Percentiles rank a stretch among this genome's conserved stretches.
These are phyloP conservation scores for Arvicanthis niloticus DNA, from an alignment of 2,113 vertebrate species.

Conservation along the genomic window DNA sequence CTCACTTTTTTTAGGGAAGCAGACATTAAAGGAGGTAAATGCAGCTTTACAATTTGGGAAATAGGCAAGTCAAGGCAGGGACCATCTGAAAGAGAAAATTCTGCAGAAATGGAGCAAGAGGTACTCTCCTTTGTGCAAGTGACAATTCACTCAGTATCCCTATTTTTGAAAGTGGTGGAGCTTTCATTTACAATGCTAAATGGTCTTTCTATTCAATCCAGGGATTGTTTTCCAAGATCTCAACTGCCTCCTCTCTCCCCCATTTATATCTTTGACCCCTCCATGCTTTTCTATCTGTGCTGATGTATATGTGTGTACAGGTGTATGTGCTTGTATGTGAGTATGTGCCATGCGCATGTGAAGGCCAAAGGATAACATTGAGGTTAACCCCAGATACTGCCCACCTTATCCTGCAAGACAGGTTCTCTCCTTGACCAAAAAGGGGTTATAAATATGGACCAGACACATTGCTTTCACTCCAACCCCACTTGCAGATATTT, in stretches of 20 bases:
- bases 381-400: neutral
- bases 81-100: neutral
- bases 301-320: neutral
- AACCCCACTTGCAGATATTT: neutral
- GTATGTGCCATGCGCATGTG: neutral
- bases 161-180: neutral
- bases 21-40: neutral
- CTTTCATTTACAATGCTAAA: neutral
- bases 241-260: rapidly evolving
- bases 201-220: neutral
- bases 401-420: neutral
- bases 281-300: neutral
- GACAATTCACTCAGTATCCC: neutral
- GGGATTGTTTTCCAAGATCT: neutral
- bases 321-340: neutral
- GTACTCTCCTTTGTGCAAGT: neutral
- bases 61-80: neutral
- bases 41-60: neutral
- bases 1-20: neutral
- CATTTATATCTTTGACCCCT: neutral
- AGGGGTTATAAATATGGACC: neutral
- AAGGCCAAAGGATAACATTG: neutral
- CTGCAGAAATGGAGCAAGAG: neutral
- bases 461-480: neutral
- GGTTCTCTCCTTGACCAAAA: neutral